Percentiles rank a stretch among this genome's conserved stretches.
Evolutionary conservation across 2,113 vertebrate genomes (phyloP).

Genomic region (Microtus montanus): DNA sequence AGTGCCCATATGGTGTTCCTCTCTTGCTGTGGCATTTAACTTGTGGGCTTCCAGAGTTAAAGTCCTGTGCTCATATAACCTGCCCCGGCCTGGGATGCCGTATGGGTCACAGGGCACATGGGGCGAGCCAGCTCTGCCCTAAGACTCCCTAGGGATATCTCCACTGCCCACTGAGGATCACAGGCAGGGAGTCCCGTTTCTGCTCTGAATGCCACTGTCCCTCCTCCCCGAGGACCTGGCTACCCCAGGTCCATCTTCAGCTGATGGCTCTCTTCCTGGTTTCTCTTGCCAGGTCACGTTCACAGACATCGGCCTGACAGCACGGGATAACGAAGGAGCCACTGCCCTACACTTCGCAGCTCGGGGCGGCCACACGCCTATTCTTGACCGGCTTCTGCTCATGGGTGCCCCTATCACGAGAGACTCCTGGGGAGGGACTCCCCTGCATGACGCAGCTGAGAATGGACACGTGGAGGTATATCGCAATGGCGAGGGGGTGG

Average conservation of each 20-base stretch:
- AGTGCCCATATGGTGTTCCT: background rate
- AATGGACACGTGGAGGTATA: conserved; percentile 90
- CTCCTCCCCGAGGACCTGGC: background rate
- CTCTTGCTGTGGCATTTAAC: too few species aligned
- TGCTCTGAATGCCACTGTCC: background rate
- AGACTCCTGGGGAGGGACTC: conserved; percentile 91
- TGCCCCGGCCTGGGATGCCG: background rate
- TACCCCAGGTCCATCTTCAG: background rate
- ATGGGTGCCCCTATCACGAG: conserved; percentile 86
- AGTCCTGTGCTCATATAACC: too few species aligned
- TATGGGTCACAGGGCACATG: accelerated
- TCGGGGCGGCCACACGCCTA: conserved; percentile 88
- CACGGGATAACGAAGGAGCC: conserved; percentile 88
- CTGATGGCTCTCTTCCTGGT: accelerated
- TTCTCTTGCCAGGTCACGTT: conserved; percentile 82
- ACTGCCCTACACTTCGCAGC: conserved; percentile 92
- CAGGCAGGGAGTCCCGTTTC: background rate
- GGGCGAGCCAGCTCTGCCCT: background rate
- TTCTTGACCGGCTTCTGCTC: conserved; percentile 87
- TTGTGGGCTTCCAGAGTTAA: background rate
- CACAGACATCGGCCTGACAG: conserved; percentile 84
- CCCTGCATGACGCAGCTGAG: conserved; percentile 92
- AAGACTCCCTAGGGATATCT: background rate
- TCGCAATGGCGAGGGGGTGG: accelerated
- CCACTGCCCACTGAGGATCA: background rate